Evolutionary conservation across 2,888 invertebrate genomes (phyloP).

Genomic region (Drosophila limbata): DNA sequence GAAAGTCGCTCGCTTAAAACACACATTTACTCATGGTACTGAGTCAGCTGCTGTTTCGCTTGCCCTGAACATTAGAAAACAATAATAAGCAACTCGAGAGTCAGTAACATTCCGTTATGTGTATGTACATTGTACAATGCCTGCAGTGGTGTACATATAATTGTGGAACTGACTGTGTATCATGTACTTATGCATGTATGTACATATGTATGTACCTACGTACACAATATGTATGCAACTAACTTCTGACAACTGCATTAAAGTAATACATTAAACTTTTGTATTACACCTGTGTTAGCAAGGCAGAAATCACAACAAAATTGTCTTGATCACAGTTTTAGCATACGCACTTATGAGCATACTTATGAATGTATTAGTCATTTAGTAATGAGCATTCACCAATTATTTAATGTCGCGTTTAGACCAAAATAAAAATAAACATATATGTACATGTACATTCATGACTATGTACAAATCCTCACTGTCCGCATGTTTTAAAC

Average conservation of each 20-base stretch:
- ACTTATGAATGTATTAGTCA: slow-evolving; percentile 10
- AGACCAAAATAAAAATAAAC: slow-evolving; percentile 19
- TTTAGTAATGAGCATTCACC: slow-evolving; percentile 7
- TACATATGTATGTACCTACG: slow-evolving; percentile 10
- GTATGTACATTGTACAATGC: slow-evolving; percentile 7
- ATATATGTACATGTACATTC: not conserved
- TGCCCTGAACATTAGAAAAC: slow-evolving; percentile 9
- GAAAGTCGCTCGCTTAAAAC: slow-evolving; percentile 15
- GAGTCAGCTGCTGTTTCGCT: slow-evolving; percentile 16
- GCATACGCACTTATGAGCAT: not conserved
- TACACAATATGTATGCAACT: slow-evolving; percentile 5
- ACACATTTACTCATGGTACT: slow-evolving; percentile 5
- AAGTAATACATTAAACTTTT: not conserved
- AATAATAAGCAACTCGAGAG: slow-evolving; percentile 10
- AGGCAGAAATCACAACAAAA: not conserved
- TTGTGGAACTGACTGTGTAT: slow-evolving; percentile 26
- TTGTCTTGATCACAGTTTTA: not conserved
- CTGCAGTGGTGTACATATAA: slow-evolving; percentile 8
- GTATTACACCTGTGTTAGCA: not conserved
- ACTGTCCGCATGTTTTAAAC: not conserved
- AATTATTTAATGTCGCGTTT: slow-evolving; percentile 12
- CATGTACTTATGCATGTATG: not conserved
- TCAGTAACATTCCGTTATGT: slow-evolving; percentile 8
- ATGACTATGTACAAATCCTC: slow-evolving; percentile 2
- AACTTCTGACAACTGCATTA: slow-evolving; percentile 8